Base-by-base conservation (phyloP, 2,113 vertebrate species). In the Aphelocoma coerulescens region DNA sequence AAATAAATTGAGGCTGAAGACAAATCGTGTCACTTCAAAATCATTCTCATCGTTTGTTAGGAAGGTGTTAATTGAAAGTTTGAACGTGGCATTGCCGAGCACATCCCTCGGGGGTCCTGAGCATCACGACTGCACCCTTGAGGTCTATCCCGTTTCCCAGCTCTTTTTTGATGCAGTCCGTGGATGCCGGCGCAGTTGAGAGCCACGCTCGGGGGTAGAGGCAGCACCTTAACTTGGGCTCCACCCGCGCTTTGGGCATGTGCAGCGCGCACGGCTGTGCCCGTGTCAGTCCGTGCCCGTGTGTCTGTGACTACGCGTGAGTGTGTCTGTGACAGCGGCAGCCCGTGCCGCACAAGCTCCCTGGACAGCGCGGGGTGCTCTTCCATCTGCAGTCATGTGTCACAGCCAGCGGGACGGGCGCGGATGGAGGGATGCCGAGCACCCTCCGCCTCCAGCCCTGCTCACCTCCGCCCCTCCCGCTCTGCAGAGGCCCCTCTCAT, bases 301-400 rank as follows among this genome's bases (percentile, higher is more conserved):
- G 22, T 28, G 49, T 7, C 19, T 13, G 27, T 32, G 39, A 2
- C 59, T 18, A 2, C 5, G 22, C 1, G 19, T 0, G 39, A 2
- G 26, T 0, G 26, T 1, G 48, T 3, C 16, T 3, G 27, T 2
- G 58, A 10, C 8, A 67, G 46, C 54, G 16, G 20, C 83, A 39
- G 43, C 20, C 30, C 37, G 16, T 2, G 54, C 83, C 4, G 75
- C 91, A 74, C 80, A 18, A 4, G 86, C 84, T 27, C 74, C 2
- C 61, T 6, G 85, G 51, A 7, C 69, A 46, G 84, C 41, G 76
- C 21, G 16, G 19, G 10, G 16, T 8, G 74, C 88, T 11, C 35
- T 2, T 46, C 35, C 77, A 41, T 37, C 79, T 3, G 91, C 80
- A 51, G 23, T 4, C 62, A 0, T 5, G 73, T 4, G 71, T 8